Conservation (phyloP, 2,113 vertebrate species). For the Colossoma macropomum region DNA sequence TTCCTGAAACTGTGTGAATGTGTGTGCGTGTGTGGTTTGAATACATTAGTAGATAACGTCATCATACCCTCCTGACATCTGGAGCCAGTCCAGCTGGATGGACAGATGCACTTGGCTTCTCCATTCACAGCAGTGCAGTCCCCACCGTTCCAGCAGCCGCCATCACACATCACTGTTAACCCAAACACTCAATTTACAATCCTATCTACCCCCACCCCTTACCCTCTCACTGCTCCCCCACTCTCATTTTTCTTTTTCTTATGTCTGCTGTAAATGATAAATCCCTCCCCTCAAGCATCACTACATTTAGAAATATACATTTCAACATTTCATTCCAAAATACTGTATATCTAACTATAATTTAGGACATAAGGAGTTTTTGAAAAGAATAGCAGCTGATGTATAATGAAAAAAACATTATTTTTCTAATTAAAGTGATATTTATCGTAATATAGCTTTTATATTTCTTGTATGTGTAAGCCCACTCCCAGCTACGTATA, state of each 20-base stretch:
- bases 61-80: slow-evolving; percentile 85
- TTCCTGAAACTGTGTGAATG: neutral
- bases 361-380: no score
- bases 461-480: no score
- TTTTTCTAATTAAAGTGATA: no score
- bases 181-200: slow-evolving; percentile 28
- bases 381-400: no score
- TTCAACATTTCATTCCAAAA: no score
- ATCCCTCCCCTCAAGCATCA: neutral
- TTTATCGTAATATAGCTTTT: no score
- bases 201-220: neutral
- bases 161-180: slow-evolving; percentile 81
- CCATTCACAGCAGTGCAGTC: slow-evolving; percentile 82
- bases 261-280: neutral
- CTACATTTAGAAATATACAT: neutral
- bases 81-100: slow-evolving; percentile 84
- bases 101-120: slow-evolving; percentile 82
- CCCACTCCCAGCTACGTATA: no score
- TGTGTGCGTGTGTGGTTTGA: neutral
- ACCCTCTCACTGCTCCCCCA: neutral
- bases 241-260: neutral
- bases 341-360: no score
- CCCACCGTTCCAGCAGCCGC: slow-evolving; percentile 86
- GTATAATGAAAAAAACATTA: no score
- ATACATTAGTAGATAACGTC: neutral